Conservation (phyloP, 2,888 invertebrate genomes). For the Sphinx pinastri region DNA sequence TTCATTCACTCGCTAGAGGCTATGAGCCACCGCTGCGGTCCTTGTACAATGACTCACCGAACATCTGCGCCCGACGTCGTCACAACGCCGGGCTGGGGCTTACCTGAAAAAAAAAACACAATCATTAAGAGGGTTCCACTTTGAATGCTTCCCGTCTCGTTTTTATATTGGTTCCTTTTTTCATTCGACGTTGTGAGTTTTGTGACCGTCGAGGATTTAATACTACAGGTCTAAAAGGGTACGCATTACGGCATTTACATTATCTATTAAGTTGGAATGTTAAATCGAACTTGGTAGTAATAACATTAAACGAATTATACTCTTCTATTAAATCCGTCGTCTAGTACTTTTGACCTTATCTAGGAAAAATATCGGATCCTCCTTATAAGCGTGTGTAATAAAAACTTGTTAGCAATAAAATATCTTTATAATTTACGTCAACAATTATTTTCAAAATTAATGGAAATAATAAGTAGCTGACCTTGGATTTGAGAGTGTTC, state of each 20-base stretch:
- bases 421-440: too few species aligned
- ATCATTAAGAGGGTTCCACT: constrained; percentile 34
- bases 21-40: constrained; percentile 26
- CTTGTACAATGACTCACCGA: constrained; percentile 41
- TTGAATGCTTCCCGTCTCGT: constrained; percentile 6
- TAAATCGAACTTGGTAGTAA: neutral
- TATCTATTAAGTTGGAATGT: neutral
- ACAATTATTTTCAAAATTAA: neutral
- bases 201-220: constrained; percentile 16
- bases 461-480: neutral
- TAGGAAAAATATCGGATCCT: neutral
- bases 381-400: neutral
- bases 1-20: constrained; percentile 28
- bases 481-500: constrained; percentile 7
- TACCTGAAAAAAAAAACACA: constrained; percentile 44
- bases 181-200: constrained; percentile 4
- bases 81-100: constrained; percentile 29
- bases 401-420: neutral
- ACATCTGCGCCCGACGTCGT: constrained; percentile 24
- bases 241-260: constrained; percentile 1
- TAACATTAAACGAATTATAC: constrained; percentile 1
- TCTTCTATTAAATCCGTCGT: neutral
- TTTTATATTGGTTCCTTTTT: constrained; percentile 8
- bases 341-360: neutral
- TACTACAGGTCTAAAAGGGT: constrained; percentile 23